phyloP scores from a whole-genome alignment of 2,888 invertebrate genomes.

The Tholera decimalis region DNA sequence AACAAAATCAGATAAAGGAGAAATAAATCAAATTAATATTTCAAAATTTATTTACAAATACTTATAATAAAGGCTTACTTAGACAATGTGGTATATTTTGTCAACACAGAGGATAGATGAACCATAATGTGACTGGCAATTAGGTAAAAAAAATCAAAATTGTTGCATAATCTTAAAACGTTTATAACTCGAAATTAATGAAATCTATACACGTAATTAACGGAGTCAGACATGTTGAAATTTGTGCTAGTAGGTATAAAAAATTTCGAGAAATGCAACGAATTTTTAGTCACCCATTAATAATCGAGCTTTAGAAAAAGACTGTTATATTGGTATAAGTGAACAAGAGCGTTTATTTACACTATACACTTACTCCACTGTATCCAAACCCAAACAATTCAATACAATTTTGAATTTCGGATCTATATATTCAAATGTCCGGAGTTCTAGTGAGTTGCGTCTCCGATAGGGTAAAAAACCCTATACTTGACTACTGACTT shows the following conservation, averaged over 20 bases:
- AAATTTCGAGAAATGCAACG: not conserved
- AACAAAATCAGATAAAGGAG: not conserved
- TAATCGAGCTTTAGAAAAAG: not conserved
- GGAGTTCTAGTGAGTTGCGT: not conserved
- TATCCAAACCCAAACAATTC: not conserved
- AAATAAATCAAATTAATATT: slow-evolving; percentile 10
- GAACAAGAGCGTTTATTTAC: not conserved
- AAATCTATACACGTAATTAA: too few relatives aligned
- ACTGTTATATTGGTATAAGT: not conserved
- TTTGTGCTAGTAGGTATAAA: too few relatives aligned
- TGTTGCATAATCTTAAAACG: not conserved
- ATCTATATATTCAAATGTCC: not conserved
- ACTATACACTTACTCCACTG: too few relatives aligned
- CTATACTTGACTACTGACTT: too few relatives aligned
- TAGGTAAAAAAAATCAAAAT: not conserved
- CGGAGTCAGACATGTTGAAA: too few relatives aligned
- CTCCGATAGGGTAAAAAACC: too few relatives aligned
- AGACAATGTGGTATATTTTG: slow-evolving; percentile 8
- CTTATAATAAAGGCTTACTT: slow-evolving; percentile 21
- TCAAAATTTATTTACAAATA: slow-evolving; percentile 50
- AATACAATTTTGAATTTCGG: not conserved
- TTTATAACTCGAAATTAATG: too few relatives aligned
- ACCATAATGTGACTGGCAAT: not conserved
- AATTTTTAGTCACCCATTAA: not conserved
- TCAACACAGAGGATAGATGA: slow-evolving; percentile 7